A percentile compares a stretch with the other conserved stretches of the same genome.
phyloP scores from a whole-genome alignment of 1,140 invertebrate genomes.

The Polypedilum pembai region DNA sequence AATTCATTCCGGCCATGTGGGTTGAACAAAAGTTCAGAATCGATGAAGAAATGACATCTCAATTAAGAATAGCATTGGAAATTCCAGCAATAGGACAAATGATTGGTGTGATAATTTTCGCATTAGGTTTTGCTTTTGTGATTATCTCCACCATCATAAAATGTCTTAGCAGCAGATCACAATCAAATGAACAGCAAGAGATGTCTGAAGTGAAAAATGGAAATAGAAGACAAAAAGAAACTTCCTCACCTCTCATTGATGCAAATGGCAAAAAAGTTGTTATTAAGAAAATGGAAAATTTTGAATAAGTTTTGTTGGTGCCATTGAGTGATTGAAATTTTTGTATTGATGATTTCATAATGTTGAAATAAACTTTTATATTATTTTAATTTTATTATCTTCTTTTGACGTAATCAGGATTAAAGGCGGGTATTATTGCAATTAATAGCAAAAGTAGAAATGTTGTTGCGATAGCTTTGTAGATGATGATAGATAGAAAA shows the following conservation, averaged over 20 bases:
- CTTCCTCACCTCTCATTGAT: neutral
- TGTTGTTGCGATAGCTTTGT: neutral
- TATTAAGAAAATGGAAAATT: neutral
- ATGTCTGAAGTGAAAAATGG: neutral
- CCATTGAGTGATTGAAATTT: neutral
- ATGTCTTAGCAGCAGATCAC: neutral
- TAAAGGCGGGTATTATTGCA: neutral
- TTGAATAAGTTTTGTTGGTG: neutral
- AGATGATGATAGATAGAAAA: neutral
- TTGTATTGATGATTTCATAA: no score
- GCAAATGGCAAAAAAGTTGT: neutral
- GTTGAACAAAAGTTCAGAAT: conserved; percentile 55
- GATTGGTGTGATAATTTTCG: conserved; percentile 41
- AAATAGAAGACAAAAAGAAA: neutral
- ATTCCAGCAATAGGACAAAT: conserved; percentile 38
- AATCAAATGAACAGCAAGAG: neutral
- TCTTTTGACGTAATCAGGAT: neutral
- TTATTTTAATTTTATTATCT: neutral
- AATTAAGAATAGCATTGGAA: conserved; percentile 46
- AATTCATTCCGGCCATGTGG: conserved; percentile 56
- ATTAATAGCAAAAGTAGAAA: neutral
- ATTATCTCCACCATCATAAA: neutral
- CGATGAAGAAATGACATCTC: conserved; percentile 45
- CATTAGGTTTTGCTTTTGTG: conserved; percentile 32
- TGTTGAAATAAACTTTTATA: no score